Conservation (phyloP, 2,888 invertebrate genomes). For the Schizaphis graminum region DNA sequence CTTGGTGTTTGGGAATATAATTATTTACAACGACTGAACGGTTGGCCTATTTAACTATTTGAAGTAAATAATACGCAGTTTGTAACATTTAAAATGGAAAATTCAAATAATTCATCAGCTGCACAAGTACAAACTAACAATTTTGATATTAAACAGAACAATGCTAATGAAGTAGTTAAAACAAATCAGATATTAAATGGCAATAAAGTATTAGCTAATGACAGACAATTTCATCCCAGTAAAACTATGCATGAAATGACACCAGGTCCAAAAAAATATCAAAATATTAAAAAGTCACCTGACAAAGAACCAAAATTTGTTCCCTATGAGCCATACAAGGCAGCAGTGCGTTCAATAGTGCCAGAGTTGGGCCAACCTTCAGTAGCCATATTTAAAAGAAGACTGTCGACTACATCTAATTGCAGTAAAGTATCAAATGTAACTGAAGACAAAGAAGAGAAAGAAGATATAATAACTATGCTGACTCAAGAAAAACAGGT, state of each 20-base stretch:
- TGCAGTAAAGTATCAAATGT: conserved; percentile 50
- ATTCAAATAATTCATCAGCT: not conserved
- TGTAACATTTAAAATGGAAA: conserved; percentile 17
- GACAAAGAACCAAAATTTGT: conserved; percentile 71
- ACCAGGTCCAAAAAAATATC: conserved; percentile 47
- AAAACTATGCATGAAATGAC: conserved; percentile 53
- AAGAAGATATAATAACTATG: conserved; percentile 67
- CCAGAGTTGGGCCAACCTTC: conserved; percentile 70
- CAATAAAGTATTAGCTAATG: not conserved
- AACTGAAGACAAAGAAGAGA: conserved; percentile 56
- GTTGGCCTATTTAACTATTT: not conserved
- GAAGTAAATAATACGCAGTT: not conserved
- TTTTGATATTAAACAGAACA: not conserved
- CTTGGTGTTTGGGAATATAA: not conserved
- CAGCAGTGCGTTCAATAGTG: conserved; percentile 84
- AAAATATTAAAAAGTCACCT: conserved; percentile 50
- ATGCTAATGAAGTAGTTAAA: not conserved
- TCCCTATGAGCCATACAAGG: conserved; percentile 90
- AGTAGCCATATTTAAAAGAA: conserved; percentile 58
- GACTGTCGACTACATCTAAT: conserved; percentile 48
- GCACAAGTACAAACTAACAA: conserved; percentile 3
- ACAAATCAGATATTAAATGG: not conserved
- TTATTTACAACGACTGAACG: not conserved
- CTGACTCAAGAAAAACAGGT: conserved; percentile 64
- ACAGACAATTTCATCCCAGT: not conserved